Percentiles rank a stretch among this genome's conserved stretches.
These are phyloP conservation scores for Xenentodon cancila DNA, from an alignment of 2,797 vertebrate genomes.

Conservation along the genomic window DNA sequence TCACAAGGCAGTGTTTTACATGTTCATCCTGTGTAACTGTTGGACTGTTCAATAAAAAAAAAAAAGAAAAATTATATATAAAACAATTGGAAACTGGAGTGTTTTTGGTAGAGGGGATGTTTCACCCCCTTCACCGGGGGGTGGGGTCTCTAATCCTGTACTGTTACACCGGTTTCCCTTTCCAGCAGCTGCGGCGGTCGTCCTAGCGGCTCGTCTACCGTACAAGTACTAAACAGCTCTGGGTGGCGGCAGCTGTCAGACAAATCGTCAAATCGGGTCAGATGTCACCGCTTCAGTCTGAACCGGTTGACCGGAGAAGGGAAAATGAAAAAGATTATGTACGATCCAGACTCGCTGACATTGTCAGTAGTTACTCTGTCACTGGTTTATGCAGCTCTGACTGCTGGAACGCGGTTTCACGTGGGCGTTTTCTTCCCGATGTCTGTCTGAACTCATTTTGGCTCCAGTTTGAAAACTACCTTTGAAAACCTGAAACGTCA, in stretches of 20 bases:
- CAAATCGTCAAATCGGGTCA: neutral
- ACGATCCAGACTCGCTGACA: too few relatives aligned
- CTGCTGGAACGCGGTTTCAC: too few relatives aligned
- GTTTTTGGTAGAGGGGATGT: conserved; percentile 31
- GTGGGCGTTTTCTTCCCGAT: too few relatives aligned
- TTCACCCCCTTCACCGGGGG: conserved; percentile 2
- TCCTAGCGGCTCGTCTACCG: neutral
- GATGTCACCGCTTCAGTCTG: neutral
- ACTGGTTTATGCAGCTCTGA: too few relatives aligned
- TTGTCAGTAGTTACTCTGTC: too few relatives aligned
- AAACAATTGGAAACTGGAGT: conserved; percentile 58
- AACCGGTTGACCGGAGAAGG: neutral
- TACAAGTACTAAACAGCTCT: neutral
- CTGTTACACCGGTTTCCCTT: conserved; percentile 57
- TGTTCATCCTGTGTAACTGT: conserved; percentile 75
- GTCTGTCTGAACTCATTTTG: too few relatives aligned
- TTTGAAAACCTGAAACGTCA: too few relatives aligned
- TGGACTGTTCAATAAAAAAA: conserved; percentile 79
- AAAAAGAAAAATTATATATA: conserved; percentile 29
- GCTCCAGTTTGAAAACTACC: too few relatives aligned
- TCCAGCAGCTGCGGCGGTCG: conserved; percentile 21
- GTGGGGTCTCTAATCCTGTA: conserved; percentile 24
- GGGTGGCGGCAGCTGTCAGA: neutral
- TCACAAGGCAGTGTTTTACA: conserved; percentile 71
- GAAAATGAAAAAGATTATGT: neutral